These are phyloP conservation scores for Timandra comae DNA, from an alignment of 2,888 invertebrate species.

Conservation along the genomic window DNA sequence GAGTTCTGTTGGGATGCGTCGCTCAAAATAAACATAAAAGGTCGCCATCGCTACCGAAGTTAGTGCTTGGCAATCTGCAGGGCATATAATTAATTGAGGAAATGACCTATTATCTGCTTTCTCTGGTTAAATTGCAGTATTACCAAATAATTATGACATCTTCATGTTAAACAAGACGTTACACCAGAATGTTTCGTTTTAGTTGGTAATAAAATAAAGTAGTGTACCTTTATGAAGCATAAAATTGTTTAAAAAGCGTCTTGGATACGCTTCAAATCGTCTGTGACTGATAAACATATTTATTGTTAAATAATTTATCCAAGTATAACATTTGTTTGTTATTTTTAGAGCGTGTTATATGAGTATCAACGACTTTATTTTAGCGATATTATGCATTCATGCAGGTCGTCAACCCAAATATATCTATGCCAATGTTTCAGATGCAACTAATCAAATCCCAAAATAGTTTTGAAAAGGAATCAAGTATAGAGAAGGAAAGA, in stretches of 20 bases:
- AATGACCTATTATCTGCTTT: conserved; percentile 44
- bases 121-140: conserved; percentile 19
- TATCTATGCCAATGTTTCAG: conserved; percentile 30
- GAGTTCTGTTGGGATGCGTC: conserved; percentile 36
- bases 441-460: conserved; percentile 75
- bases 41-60: conserved; percentile 57
- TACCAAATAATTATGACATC: conserved; percentile 10
- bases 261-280: too few species aligned
- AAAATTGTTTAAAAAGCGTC: too few species aligned
- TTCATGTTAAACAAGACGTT: too few species aligned
- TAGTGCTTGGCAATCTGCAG: conserved; percentile 50
- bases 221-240: conserved; percentile 1
- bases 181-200: too few species aligned
- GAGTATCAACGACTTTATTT: too few species aligned
- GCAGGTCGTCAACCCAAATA: too few species aligned
- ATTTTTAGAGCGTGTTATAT: too few species aligned
- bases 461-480: conserved; percentile 73
- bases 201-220: too few species aligned
- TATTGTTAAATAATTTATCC: too few species aligned
- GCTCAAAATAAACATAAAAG: conserved; percentile 66
- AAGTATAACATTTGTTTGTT: too few species aligned
- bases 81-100: conserved; percentile 59
- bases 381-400: too few species aligned
- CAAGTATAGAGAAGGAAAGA: conserved; percentile 66
- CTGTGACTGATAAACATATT: too few species aligned